These are phyloP conservation scores for Pseudochromis fuscus DNA, from an alignment of 2,797 vertebrate genomes.

Conservation along the genomic window DNA sequence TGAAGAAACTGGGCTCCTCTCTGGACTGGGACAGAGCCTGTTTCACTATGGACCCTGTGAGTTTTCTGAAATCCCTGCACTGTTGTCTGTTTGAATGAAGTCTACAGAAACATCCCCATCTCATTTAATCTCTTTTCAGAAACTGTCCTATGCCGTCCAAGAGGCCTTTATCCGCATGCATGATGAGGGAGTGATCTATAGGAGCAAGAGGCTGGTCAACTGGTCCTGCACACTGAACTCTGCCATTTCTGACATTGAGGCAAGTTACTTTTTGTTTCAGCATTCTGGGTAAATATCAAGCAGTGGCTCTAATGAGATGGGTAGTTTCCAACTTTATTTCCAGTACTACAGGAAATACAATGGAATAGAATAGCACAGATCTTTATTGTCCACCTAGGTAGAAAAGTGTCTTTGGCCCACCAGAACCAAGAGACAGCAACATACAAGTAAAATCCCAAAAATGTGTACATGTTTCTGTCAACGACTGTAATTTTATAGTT, in stretches of 20 bases:
- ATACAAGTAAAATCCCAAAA: too few species aligned
- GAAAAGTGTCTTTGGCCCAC: too few species aligned
- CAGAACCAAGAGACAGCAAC: too few species aligned
- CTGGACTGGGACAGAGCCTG: slow-evolving; percentile 95
- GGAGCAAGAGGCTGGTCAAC: slow-evolving; percentile 94
- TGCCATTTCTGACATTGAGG: slow-evolving; percentile 94
- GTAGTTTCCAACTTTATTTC: not conserved
- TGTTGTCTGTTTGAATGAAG: not conserved
- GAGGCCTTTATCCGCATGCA: slow-evolving; percentile 93
- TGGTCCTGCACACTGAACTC: slow-evolving; percentile 96
- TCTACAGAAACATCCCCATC: not conserved
- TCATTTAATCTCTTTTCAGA: slow-evolving; percentile 75
- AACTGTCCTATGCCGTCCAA: slow-evolving; percentile 91
- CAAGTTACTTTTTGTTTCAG: slow-evolving; percentile 31
- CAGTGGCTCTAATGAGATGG: not conserved
- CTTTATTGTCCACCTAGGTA: too few species aligned
- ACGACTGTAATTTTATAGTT: not conserved
- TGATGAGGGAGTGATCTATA: slow-evolving; percentile 91
- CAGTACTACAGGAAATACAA: not conserved
- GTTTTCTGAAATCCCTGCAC: slow-evolving; percentile 41
- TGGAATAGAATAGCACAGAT: too few species aligned
- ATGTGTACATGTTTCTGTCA: not conserved
- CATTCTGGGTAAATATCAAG: not conserved
- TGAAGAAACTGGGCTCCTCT: slow-evolving; percentile 92
- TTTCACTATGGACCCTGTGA: slow-evolving; percentile 94